Conservation (phyloP, 2,888 invertebrate species). For the Allophyes oxyacanthae region DNA sequence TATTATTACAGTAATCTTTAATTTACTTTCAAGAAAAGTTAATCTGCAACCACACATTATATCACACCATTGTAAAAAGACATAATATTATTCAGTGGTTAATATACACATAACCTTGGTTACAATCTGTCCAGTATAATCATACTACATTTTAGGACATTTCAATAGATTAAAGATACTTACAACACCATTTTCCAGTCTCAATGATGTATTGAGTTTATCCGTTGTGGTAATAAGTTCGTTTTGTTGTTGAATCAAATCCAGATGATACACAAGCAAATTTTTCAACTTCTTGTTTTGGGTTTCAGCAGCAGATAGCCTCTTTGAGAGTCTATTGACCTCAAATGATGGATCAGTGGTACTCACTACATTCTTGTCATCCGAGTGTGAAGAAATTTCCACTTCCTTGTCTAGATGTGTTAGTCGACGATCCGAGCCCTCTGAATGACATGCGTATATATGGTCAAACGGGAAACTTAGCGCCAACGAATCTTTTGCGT, state of each 20-base stretch:
- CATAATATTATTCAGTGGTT: too few relatives aligned
- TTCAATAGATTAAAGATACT: conserved; percentile 59
- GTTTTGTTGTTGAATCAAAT: conserved; percentile 97
- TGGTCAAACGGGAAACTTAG: conserved; percentile 92
- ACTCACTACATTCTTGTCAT: conserved; percentile 65
- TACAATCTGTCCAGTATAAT: too few relatives aligned
- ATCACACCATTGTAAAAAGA: too few relatives aligned
- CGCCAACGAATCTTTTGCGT: conserved; percentile 86
- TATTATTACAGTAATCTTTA: too few relatives aligned
- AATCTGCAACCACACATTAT: too few relatives aligned
- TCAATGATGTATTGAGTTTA: conserved; percentile 92
- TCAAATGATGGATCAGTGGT: conserved; percentile 58
- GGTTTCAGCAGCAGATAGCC: conserved; percentile 75
- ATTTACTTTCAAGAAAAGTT: too few relatives aligned
- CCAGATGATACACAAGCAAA: conserved; percentile 94
- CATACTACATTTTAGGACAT: background rate
- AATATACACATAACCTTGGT: too few relatives aligned
- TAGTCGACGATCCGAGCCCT: conserved; percentile 72
- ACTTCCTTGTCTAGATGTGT: conserved; percentile 79
- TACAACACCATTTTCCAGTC: conserved; percentile 94
- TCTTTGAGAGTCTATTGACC: conserved; percentile 67
- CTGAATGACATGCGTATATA: conserved; percentile 91
- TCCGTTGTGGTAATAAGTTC: conserved; percentile 95
- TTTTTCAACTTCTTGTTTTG: conserved; percentile 93
- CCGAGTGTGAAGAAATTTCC: conserved; percentile 74